Percentiles rank a stretch among this genome's conserved stretches.
Conservation (phyloP, 2,797 vertebrate species). For the Sardinella longiceps region DNA sequence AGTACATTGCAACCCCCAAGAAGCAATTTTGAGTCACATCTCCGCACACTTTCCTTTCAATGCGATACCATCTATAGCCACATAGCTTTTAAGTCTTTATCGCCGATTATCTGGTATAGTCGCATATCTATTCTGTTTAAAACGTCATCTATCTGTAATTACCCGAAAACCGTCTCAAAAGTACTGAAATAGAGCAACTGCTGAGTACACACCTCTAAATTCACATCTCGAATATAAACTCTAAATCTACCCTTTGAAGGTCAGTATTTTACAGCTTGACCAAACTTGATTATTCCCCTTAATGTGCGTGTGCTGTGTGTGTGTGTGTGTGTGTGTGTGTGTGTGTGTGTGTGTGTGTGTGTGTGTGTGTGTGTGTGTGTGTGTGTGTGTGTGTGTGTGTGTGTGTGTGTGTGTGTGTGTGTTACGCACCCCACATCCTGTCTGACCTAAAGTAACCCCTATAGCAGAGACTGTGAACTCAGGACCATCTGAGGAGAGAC, state of each 20-base stretch:
- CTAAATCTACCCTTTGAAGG: neutral
- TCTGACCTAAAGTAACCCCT: slow-evolving; percentile 1
- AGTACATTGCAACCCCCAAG: neutral
- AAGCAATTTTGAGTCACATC: neutral
- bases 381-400: too few relatives aligned
- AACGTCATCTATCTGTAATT: too few relatives aligned
- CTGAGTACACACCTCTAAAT: neutral
- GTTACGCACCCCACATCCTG: neutral
- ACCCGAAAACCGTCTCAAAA: too few relatives aligned
- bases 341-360: too few relatives aligned
- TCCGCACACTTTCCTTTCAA: neutral
- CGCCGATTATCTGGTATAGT: neutral
- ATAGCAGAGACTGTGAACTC: neutral
- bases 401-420: too few relatives aligned
- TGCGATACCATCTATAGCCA: neutral
- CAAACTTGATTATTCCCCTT: neutral
- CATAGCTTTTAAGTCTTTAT: neutral
- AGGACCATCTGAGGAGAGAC: slow-evolving; percentile 37
- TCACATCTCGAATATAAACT: too few relatives aligned
- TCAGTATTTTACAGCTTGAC: too few relatives aligned
- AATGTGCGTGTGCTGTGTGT: neutral
- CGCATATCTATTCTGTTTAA: neutral
- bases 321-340: too few relatives aligned
- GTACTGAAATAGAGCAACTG: neutral
- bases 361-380: too few relatives aligned